phyloP scores from a whole-genome alignment of 2,888 invertebrate genomes.

The Coleophora deauratella region DNA sequence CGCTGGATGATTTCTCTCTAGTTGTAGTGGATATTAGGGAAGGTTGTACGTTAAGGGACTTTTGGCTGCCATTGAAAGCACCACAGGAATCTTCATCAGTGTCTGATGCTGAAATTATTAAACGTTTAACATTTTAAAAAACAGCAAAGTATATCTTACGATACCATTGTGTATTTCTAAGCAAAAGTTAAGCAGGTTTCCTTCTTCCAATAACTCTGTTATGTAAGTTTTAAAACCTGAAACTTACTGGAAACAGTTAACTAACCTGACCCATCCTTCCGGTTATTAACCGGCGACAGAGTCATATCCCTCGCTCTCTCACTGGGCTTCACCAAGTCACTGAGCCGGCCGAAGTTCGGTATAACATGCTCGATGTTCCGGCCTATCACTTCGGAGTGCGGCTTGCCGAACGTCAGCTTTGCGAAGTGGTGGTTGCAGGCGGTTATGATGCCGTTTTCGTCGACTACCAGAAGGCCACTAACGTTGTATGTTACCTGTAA shows the following conservation, averaged over 20 bases:
- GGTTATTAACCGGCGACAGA: constrained; percentile 70
- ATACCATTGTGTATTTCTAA: too few species aligned
- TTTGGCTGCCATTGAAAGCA: constrained; percentile 65
- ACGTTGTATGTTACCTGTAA: constrained; percentile 75
- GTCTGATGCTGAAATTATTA: constrained; percentile 42
- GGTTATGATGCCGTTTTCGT: constrained; percentile 76
- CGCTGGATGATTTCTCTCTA: constrained; percentile 63
- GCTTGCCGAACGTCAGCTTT: constrained; percentile 77
- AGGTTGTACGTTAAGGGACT: constrained; percentile 60
- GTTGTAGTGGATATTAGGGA: constrained; percentile 50
- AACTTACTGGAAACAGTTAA: not conserved
- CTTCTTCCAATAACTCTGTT: too few species aligned
- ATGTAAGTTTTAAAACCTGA: too few species aligned
- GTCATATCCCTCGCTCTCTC: constrained; percentile 67
- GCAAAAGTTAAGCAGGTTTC: too few species aligned
- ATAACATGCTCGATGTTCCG: constrained; percentile 72
- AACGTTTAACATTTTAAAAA: not conserved
- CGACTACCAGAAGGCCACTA: constrained; percentile 78
- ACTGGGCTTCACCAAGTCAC: constrained; percentile 58
- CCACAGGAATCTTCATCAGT: constrained; percentile 68
- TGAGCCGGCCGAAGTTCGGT: constrained; percentile 76
- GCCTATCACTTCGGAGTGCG: constrained; percentile 74
- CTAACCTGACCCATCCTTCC: constrained; percentile 54
- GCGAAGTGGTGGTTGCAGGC: constrained; percentile 80
- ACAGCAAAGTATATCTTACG: not conserved